Conservation (phyloP, 1,140 invertebrate genomes). For the Plodia interpunctella region DNA sequence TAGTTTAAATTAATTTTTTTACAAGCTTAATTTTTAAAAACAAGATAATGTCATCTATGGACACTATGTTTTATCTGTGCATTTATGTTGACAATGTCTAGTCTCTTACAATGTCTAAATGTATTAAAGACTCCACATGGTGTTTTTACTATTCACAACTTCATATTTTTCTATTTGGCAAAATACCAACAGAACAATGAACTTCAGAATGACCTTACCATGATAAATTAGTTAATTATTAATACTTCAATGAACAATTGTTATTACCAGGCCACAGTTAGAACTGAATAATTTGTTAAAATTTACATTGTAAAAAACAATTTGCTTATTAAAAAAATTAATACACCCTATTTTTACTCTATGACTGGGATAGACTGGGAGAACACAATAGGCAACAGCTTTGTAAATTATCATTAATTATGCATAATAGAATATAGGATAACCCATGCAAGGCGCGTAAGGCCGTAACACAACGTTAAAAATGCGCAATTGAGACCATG, state of each 20-base stretch:
- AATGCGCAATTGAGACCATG: slow-evolving; percentile 71
- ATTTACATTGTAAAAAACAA: no score
- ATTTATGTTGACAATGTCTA: no score
- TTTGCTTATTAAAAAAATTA: no score
- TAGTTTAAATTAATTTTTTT: no score
- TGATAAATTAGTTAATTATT: slow-evolving; percentile 11
- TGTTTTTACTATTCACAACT: slow-evolving; percentile 13
- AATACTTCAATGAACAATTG: not conserved
- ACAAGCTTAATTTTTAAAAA: no score
- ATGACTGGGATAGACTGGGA: not conserved
- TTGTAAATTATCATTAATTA: slow-evolving; percentile 25
- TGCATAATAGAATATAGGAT: slow-evolving; percentile 23
- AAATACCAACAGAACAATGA: slow-evolving; percentile 29
- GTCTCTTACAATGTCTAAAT: no score
- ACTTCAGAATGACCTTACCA: slow-evolving; percentile 19
- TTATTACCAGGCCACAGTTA: not conserved
- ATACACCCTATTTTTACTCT: not conserved
- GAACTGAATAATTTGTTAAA: no score
- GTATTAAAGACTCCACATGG: no score
- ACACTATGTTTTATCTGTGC: no score
- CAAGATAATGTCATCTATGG: no score
- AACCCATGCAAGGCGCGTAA: slow-evolving; percentile 27
- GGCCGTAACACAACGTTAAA: slow-evolving; percentile 36
- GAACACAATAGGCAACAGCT: no score
- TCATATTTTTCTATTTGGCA: slow-evolving; percentile 19